These are phyloP conservation scores for Ophraella communa DNA, from an alignment of 2,888 invertebrate genomes.

Conservation along the genomic window DNA sequence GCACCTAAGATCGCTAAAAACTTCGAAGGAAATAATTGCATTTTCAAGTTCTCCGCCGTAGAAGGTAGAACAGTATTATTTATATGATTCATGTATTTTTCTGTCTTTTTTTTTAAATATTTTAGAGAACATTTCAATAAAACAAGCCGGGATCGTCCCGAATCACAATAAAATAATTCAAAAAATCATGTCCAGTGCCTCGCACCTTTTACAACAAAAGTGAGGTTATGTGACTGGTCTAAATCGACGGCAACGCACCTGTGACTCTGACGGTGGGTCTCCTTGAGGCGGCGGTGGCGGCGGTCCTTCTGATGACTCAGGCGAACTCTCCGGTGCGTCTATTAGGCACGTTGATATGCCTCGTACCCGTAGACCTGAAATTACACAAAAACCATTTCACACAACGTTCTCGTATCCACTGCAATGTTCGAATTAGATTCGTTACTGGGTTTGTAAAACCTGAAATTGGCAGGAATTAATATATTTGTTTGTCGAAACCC, in stretches of 20 bases:
- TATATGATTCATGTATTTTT: slow-evolving; percentile 12
- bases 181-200: slow-evolving; percentile 22
- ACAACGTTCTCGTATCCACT: slow-evolving; percentile 27
- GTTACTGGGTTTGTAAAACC: slow-evolving; percentile 22
- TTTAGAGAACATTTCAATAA: slow-evolving; percentile 3
- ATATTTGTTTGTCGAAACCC: neutral
- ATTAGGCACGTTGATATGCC: slow-evolving; percentile 59
- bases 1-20: slow-evolving; percentile 1
- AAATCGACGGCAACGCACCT: slow-evolving; percentile 57
- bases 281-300: slow-evolving; percentile 56
- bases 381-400: slow-evolving; percentile 37
- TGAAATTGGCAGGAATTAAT: slow-evolving; percentile 28
- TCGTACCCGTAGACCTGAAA: slow-evolving; percentile 54
- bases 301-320: slow-evolving; percentile 55
- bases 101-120: neutral
- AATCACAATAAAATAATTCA: slow-evolving; percentile 20
- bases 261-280: slow-evolving; percentile 56
- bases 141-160: slow-evolving; percentile 20
- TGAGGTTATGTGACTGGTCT: slow-evolving; percentile 56
- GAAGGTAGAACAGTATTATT: neutral
- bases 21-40: slow-evolving; percentile 3
- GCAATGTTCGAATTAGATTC: slow-evolving; percentile 16
- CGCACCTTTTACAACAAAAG: slow-evolving; percentile 12
- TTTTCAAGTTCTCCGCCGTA: neutral
- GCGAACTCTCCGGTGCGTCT: slow-evolving; percentile 54